A percentile compares a stretch with the other conserved stretches of the same genome.
phyloP scores from a whole-genome alignment of 2,888 invertebrate genomes.

The Drosophila conformis region DNA sequence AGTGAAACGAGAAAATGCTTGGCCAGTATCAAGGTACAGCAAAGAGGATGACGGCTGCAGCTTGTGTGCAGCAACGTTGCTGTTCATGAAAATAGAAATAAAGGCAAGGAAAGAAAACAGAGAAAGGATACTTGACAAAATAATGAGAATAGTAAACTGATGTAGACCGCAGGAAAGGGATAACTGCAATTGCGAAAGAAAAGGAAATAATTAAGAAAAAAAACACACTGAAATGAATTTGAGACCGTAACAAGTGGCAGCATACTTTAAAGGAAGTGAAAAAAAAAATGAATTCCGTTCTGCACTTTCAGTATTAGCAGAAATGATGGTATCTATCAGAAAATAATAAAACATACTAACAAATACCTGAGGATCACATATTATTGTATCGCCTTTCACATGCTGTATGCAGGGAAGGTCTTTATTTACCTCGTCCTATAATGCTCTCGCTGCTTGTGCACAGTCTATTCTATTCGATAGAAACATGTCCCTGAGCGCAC shows the following conservation, averaged over 20 bases:
- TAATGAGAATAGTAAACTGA: slow-evolving; percentile 6
- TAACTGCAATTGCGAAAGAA: background rate
- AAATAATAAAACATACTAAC: background rate
- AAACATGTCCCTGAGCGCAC: slow-evolving; percentile 41
- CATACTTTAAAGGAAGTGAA: background rate
- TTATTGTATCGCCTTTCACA: slow-evolving; percentile 18
- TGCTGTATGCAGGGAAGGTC: slow-evolving; percentile 6
- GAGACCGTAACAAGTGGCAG: background rate
- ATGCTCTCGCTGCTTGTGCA: slow-evolving; percentile 4
- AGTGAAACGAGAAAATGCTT: slow-evolving; percentile 49
- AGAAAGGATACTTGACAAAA: slow-evolving; percentile 3
- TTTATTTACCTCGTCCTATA: slow-evolving; percentile 20
- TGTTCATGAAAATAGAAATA: slow-evolving; percentile 25
- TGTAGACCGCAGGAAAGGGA: background rate
- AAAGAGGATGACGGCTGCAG: slow-evolving; percentile 33
- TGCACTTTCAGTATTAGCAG: background rate
- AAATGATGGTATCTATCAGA: background rate
- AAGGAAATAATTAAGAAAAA: background rate
- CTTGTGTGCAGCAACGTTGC: slow-evolving; percentile 8
- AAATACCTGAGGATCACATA: slow-evolving; percentile 22
- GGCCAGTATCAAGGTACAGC: slow-evolving; percentile 22
- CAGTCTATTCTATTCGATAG: slow-evolving; percentile 5
- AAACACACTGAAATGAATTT: background rate
- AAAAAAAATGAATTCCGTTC: background rate
- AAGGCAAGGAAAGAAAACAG: background rate